These are phyloP conservation scores for Akabosia matsudoensis DNA, from an alignment of 1,140 invertebrate species.

Conservation along the genomic window DNA sequence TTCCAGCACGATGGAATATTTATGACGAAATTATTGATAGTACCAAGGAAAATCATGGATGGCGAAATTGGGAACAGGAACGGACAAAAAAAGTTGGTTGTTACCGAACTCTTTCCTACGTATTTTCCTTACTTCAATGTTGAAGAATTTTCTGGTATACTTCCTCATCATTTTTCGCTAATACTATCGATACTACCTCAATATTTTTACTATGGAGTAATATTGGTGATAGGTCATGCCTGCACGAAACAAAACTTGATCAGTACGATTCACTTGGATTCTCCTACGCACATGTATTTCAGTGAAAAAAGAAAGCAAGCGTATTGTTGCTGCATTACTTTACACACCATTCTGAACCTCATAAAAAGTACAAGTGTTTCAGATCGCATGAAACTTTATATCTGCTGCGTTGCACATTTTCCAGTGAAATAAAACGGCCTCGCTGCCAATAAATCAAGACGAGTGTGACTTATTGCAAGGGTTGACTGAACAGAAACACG, in stretches of 20 bases:
- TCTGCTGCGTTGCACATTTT: neutral
- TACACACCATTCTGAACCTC: neutral
- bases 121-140: neutral
- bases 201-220: no score
- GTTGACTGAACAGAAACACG: neutral
- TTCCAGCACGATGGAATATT: neutral
- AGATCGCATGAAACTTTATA: neutral
- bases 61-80: neutral
- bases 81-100: constrained; percentile 18
- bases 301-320: no score
- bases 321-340: no score
- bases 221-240: no score
- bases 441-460: neutral
- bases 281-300: no score
- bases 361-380: neutral
- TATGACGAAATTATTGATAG: constrained; percentile 8
- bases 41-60: neutral
- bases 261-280: no score
- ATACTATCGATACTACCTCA: neutral
- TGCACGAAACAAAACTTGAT: no score
- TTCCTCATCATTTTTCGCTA: neutral
- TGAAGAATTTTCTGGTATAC: neutral
- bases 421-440: neutral
- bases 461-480: neutral
- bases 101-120: constrained; percentile 3